Evolutionary conservation across 2,888 invertebrate species (phyloP).

Genomic region (Acronicta leporina): DNA sequence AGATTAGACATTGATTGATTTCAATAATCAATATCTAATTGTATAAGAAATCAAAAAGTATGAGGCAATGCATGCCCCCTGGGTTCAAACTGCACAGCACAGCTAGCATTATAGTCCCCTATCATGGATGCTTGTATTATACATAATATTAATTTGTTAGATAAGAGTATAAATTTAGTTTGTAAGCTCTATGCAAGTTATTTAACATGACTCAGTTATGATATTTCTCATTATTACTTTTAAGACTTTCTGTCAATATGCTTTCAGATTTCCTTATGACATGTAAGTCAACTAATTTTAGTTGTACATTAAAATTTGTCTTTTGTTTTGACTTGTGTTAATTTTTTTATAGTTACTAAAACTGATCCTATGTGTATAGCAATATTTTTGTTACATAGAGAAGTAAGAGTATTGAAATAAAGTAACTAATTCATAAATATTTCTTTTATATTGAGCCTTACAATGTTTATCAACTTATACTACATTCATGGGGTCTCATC

Average conservation of each 20-base stretch:
- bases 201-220: conserved; percentile 6
- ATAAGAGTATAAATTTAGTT: conserved; percentile 1
- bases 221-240: conserved; percentile 29
- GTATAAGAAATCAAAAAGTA: too few species aligned
- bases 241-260: conserved; percentile 30
- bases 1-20: too few species aligned
- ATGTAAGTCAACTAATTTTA: conserved; percentile 25
- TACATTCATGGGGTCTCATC: too few species aligned
- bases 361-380: conserved; percentile 30
- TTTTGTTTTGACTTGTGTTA: conserved; percentile 42
- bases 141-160: neutral
- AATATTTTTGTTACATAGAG: conserved; percentile 56
- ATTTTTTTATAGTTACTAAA: conserved; percentile 41
- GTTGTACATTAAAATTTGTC: conserved; percentile 28
- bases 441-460: conserved; percentile 49
- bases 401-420: conserved; percentile 50
- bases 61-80: too few species aligned
- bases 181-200: neutral
- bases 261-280: conserved; percentile 26
- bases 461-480: conserved; percentile 23
- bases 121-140: conserved; percentile 2
- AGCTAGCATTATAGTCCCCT: too few species aligned
- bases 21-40: too few species aligned
- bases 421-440: conserved; percentile 51
- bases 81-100: too few species aligned